These are phyloP conservation scores for Polyodon spathula DNA, from an alignment of 2,113 vertebrate species.

Conservation along the genomic window DNA sequence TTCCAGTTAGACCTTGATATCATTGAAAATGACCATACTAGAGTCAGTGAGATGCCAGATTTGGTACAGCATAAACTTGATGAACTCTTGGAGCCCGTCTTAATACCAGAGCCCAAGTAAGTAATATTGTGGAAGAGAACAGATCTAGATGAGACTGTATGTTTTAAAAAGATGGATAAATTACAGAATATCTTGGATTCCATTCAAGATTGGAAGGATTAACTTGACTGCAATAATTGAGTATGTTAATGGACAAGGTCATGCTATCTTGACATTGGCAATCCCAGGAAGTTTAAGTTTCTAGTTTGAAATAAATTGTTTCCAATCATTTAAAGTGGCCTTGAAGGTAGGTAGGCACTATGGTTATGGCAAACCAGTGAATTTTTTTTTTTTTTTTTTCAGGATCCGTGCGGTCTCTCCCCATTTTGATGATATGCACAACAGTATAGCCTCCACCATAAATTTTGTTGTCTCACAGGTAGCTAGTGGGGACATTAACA, in stretches of 20 bases:
- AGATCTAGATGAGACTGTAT: too few relatives aligned
- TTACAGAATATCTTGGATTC: too few relatives aligned
- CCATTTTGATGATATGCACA: slow-evolving; percentile 91
- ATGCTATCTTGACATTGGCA: too few relatives aligned
- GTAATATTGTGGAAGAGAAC: slow-evolving; percentile 15
- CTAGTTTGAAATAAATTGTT: too few relatives aligned
- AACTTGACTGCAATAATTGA: too few relatives aligned
- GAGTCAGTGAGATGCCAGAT: slow-evolving; percentile 84
- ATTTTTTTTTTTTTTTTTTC: slow-evolving; percentile 11
- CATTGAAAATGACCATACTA: slow-evolving; percentile 83
- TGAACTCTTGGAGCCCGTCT: slow-evolving; percentile 88
- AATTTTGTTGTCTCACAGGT: slow-evolving; percentile 98
- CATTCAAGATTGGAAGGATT: too few relatives aligned
- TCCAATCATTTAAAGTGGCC: too few relatives aligned
- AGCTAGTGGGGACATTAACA: slow-evolving; percentile 89
- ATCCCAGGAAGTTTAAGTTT: too few relatives aligned
- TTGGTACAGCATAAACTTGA: slow-evolving; percentile 95
- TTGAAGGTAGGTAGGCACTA: too few relatives aligned
- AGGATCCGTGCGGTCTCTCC: slow-evolving; percentile 86
- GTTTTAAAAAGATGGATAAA: too few relatives aligned
- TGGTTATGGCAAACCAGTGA: not conserved
- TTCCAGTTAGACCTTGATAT: slow-evolving; percentile 96
- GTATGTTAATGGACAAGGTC: too few relatives aligned
- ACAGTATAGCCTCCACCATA: slow-evolving; percentile 92
- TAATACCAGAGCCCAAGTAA: slow-evolving; percentile 92